phyloP scores from a whole-genome alignment of 23 tunicate species.

The Diplosoma virens region DNA sequence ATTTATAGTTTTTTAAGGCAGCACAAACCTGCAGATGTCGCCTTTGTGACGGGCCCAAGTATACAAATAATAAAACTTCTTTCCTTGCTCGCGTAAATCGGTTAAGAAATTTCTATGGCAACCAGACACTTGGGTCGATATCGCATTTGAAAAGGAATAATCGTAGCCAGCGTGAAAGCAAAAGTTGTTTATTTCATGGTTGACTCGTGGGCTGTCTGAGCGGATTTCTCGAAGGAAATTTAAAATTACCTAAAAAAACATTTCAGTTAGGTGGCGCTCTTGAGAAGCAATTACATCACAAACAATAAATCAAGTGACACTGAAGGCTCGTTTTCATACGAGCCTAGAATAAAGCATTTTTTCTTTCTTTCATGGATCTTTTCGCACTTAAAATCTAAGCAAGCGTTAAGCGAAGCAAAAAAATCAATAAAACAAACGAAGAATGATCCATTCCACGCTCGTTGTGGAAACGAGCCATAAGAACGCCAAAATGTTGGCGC shows the following conservation, averaged over 20 bases:
- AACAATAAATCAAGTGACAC: no score
- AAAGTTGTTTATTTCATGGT: slow-evolving; percentile 4
- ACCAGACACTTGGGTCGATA: background rate
- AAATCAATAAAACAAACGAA: no score
- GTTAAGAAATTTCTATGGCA: slow-evolving; percentile 1
- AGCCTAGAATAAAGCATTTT: no score
- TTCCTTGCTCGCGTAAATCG: background rate
- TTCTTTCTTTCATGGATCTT: no score
- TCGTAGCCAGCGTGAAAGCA: slow-evolving; percentile 25
- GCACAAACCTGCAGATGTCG: slow-evolving; percentile 19
- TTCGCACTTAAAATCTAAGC: no score
- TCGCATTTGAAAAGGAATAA: background rate
- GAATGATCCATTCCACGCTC: no score
- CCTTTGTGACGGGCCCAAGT: slow-evolving; percentile 1
- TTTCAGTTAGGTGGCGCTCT: background rate
- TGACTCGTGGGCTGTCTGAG: background rate
- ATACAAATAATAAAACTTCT: background rate
- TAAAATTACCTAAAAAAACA: slow-evolving; percentile 3
- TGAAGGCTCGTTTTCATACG: no score
- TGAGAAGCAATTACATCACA: no score
- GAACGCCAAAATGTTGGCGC: no score
- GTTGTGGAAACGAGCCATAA: no score
- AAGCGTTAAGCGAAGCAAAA: no score
- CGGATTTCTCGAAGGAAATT: background rate
- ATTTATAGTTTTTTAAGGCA: background rate